Evolutionary conservation across 2,888 invertebrate genomes (phyloP), one percentile per base, ranked within the genome.

Genomic region (Auanema sp.): DNA sequence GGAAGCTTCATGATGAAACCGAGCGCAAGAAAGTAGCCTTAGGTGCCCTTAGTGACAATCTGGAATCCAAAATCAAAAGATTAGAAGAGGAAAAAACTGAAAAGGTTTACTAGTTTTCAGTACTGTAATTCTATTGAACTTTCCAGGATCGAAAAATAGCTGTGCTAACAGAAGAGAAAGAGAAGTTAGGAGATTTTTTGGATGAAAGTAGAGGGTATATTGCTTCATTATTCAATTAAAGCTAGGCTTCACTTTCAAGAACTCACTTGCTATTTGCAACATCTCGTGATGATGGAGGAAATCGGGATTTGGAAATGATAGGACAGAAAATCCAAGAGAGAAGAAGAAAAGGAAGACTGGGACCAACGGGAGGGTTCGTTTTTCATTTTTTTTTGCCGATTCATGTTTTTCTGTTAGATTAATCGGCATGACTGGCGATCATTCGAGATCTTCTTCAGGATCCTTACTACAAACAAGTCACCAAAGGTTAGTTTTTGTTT

Each of bases 291-390:
- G 74, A 71, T 8, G 64, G 60, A 10, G 44, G 43, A 0, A 25
- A 25, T 2, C 44, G 64, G 21, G 66, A 64, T 40, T 33, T 72
- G 47, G 79, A 79, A 60, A 77, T 79, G 54, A 69, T 80, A 50
- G 58, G 76, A n/a, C 78, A 78, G 58, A 76, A 69, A 60, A 77
- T 80, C 23, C 78, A 79, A 47, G 80, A 79, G 51, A 69, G 77
- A 40, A 72, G 64, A 59, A 69, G 70, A 58, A 73, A 72, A 60
- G 71, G 73, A n/a, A 58, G 73, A 40, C 18, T 73, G 33, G 71
- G 64, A 33, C 64, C 62, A n/a, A 58, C 73, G 41, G 73, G 70
- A 51, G 71, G 73, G 66, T 66, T 56, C 6, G 47, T 47, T 47
- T 18, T 47, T 18, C 16, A 47, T 47, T 47, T 47, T 47, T 18